Conservation (phyloP, 2,113 vertebrate species). For the Gopherus evgoodei region DNA sequence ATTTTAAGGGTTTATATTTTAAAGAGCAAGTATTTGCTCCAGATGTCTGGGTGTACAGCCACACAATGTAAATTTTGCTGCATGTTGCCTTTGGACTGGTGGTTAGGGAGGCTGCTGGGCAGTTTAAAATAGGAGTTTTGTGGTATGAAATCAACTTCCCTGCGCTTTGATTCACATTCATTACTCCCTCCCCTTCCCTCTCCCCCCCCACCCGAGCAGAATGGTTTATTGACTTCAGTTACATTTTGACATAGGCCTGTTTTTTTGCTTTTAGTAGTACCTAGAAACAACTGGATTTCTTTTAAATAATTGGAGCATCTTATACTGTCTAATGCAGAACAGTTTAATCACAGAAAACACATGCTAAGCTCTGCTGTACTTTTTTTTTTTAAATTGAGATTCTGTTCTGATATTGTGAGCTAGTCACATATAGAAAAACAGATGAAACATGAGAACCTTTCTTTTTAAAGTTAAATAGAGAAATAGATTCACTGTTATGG, state of each 20-base stretch:
- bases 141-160: constrained; percentile 11
- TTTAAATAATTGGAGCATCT: not conserved
- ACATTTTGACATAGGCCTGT: constrained; percentile 21
- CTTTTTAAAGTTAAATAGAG: constrained; percentile 11
- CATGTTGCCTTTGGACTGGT: constrained; percentile 54
- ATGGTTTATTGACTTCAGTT: constrained; percentile 30
- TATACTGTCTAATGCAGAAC: not conserved
- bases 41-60: constrained; percentile 45
- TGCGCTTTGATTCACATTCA: constrained; percentile 30
- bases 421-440: constrained; percentile 8
- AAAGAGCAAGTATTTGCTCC: constrained; percentile 8
- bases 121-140: constrained; percentile 48
- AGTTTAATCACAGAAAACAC: not conserved
- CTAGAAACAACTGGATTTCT: not conserved
- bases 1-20: constrained; percentile 48
- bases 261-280: constrained; percentile 36
- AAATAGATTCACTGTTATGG: not conserved
- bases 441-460: not conserved
- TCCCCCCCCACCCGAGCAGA: not conserved
- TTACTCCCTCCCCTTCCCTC: not conserved
- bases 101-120: constrained; percentile 11
- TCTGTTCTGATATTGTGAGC: not conserved
- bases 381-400: not conserved
- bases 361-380: accelerated
- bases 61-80: constrained; percentile 44